phyloP scores from a whole-genome alignment of 2,797 vertebrate species.

The Pseudochaenichthys georgianus region DNA sequence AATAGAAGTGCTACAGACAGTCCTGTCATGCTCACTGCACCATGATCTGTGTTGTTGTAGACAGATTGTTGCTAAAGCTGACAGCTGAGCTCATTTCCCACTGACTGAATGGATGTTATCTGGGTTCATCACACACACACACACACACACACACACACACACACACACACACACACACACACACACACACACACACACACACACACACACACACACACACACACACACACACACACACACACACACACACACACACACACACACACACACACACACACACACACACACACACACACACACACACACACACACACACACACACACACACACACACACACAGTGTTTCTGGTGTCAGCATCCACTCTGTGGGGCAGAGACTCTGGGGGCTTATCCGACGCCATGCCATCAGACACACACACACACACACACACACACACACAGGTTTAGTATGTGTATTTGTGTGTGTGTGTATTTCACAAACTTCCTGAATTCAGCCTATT shows the following conservation, averaged over 20 bases:
- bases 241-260: too few species aligned
- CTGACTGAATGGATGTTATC: constrained; percentile 68
- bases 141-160: too few species aligned
- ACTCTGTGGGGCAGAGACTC: background rate
- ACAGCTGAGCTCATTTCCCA: constrained; percentile 76
- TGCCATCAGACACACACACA: constrained; percentile 14
- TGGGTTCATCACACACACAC: constrained; percentile 17
- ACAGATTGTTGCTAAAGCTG: constrained; percentile 61
- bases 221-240: too few species aligned
- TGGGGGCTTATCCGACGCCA: constrained; percentile 16
- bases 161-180: too few species aligned
- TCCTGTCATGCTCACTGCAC: constrained; percentile 19
- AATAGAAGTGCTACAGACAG: background rate
- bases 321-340: too few species aligned
- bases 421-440: background rate
- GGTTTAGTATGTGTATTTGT: too few species aligned
- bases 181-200: constrained; percentile 10
- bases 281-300: too few species aligned
- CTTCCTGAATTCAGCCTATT: background rate
- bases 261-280: too few species aligned
- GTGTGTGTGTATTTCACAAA: background rate
- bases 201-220: background rate
- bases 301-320: too few species aligned
- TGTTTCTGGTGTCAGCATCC: constrained; percentile 61
- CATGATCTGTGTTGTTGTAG: constrained; percentile 52